Percentiles rank a stretch among this genome's conserved stretches.
Evolutionary conservation across 2,113 vertebrate species (phyloP).

Genomic region (Lophius piscatorius): DNA sequence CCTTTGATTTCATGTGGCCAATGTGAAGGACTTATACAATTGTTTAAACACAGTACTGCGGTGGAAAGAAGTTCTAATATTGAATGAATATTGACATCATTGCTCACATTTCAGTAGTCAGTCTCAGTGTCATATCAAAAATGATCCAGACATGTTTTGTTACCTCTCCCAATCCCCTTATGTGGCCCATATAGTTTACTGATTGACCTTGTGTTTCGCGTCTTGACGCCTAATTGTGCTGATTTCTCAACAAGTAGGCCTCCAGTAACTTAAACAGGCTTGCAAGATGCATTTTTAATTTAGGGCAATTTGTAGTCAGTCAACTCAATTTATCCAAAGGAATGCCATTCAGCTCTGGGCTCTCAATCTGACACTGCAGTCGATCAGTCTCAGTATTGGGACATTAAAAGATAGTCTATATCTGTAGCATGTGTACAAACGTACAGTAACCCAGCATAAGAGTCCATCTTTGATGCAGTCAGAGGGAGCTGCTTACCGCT

Average conservation of each 20-base stretch:
- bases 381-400: conserved; percentile 70
- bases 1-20: conserved; percentile 65
- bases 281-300: conserved; percentile 65
- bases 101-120: conserved; percentile 58
- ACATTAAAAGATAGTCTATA: conserved; percentile 78
- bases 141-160: conserved; percentile 46
- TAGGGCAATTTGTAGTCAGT: conserved; percentile 55
- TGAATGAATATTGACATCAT: conserved; percentile 33
- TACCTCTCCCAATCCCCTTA: conserved; percentile 34
- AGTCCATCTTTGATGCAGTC: conserved; percentile 73
- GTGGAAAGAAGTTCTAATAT: conserved; percentile 62
- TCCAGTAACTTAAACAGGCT: conserved; percentile 71
- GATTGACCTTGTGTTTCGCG: conserved; percentile 69
- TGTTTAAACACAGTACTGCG: conserved; percentile 64
- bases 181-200: conserved; percentile 66
- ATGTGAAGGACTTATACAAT: conserved; percentile 59
- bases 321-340: conserved; percentile 71
- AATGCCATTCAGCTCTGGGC: conserved; percentile 74
- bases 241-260: conserved; percentile 68
- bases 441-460: conserved; percentile 72
- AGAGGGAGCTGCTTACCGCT: conserved; percentile 67
- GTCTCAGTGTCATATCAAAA: conserved; percentile 52
- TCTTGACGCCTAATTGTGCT: conserved; percentile 70
- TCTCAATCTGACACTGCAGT: conserved; percentile 67
- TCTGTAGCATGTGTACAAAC: conserved; percentile 80